Percentiles rank a stretch among this genome's conserved stretches.
These are phyloP conservation scores for Hyppa rectilinea DNA, from an alignment of 2,888 invertebrate genomes.

Conservation along the genomic window DNA sequence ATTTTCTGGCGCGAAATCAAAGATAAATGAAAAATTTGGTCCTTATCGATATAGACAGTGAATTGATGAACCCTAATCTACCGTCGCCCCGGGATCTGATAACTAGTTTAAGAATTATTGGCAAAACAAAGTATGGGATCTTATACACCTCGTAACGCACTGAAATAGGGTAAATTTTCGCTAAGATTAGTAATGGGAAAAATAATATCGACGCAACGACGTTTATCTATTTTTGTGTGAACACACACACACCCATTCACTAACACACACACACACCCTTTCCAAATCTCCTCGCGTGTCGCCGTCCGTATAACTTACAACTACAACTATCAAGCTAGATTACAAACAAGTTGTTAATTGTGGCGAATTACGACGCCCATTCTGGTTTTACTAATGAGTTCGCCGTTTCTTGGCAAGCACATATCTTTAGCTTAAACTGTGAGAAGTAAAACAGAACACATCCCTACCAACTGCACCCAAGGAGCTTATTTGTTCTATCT, in stretches of 20 bases:
- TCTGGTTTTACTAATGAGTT: slow-evolving; percentile 81
- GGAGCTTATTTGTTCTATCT: slow-evolving; percentile 58
- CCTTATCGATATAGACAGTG: too few relatives aligned
- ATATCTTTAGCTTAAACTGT: slow-evolving; percentile 78
- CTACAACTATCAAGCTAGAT: slow-evolving; percentile 61
- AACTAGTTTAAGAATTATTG: too few relatives aligned
- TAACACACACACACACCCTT: neutral
- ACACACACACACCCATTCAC: neutral
- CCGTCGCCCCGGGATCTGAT: too few relatives aligned
- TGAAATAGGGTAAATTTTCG: too few relatives aligned
- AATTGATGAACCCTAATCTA: too few relatives aligned
- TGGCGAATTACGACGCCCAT: slow-evolving; percentile 67
- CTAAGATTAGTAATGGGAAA: too few relatives aligned
- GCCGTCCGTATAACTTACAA: slow-evolving; percentile 51
- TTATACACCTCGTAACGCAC: too few relatives aligned
- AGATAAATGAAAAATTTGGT: too few relatives aligned
- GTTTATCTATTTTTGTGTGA: too few relatives aligned
- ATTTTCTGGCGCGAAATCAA: too few relatives aligned
- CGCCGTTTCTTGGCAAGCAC: slow-evolving; percentile 81
- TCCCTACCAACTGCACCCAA: slow-evolving; percentile 61
- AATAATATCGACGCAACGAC: too few relatives aligned
- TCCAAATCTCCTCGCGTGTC: slow-evolving; percentile 34
- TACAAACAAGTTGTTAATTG: slow-evolving; percentile 68
- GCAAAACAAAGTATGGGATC: too few relatives aligned
- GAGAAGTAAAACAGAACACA: slow-evolving; percentile 75